Base-by-base conservation (phyloP, 2,797 vertebrate genomes). In the Nothura maculosa region DNA sequence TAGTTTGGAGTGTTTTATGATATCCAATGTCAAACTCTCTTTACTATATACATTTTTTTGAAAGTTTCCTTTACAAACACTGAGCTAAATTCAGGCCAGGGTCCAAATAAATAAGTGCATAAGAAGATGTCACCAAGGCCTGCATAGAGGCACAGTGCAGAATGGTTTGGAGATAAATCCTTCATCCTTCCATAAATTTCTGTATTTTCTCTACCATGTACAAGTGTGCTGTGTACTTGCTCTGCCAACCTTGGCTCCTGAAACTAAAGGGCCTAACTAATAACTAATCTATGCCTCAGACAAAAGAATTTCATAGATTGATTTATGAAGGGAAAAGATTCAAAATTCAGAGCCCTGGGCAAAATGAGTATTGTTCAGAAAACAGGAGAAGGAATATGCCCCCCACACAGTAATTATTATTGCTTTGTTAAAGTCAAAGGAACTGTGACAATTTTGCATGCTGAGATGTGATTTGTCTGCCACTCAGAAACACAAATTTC, bases 211-310 rank as follows among this genome's bases (percentile, higher is more conserved):
- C 8, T 16, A 25, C 11, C 40, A 10, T 36, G 90, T 87, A 89
- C 22, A 81, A 42, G 60, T 3, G 19, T 9, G 1, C 6, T 48
- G 7, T 57, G 10, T 12, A 22, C 11, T 79, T 77, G 6, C 17
- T 82, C 58, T 57, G 25, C 18, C 17, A 73, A 38, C 11, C 28
- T 70, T 58, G 50, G 32, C 17, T 85, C 11, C 50, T 58, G 34
- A 50, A 90, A 93, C 20, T 10, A 68, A 34, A 28, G 12, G 36
- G 19, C 32, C 66, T 62, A 92, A 87, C 91, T 68, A 78, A 69
- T 36, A 95, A 87, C 42, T 57, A 76, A 84, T 50, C 17, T 10
- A 0, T 30, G 60, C 69, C 48, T 87, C 58, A 93, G 77, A 83
- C 3, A 66, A 30, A 72, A 87, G 5, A 84, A 79, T 61, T 91